Evolutionary conservation across 2,797 vertebrate genomes (phyloP), one percentile per base, ranked within the genome.

Genomic region (Pipistrellus pygmaeus): DNA sequence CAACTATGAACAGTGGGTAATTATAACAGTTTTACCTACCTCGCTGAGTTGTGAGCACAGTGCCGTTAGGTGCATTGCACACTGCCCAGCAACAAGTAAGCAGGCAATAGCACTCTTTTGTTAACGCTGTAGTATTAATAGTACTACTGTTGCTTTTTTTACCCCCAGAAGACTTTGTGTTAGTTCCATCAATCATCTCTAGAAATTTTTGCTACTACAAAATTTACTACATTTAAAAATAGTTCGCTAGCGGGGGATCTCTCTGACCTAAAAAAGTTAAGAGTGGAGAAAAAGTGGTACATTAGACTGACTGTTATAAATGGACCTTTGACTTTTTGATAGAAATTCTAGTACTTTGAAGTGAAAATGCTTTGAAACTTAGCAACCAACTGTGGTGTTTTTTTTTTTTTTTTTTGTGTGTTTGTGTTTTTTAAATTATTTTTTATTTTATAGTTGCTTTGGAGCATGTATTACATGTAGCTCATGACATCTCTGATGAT

Each of bases 301-400:
- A 7, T 25, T 32, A 10, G 44, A 17, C 41, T 35, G 51, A 6
- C 2, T 64, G 15, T 66, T 68, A 11, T 27, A 17, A 53, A 35
- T 8, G 51, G 62, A 35, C 35, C 48, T 76, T 73, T 93, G 77
- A 94, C 72, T 96, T 60, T 69, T 78, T 62, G 32, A 81, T 89
- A 78, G 81, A 94, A 68, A 95, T 66, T 71, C 55, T 15, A 46
- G 68, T 1, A 21, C 90, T 95, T 96, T 96, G 85, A 96, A 93
- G 81, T 71, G 30, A 84, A 88, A 93, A 69, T 18, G n/a, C 92
- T 94, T 92, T 85, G 93, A 97, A 91, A 73, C 32, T 46, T 41
- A 86, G 89, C 75, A 62, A 86, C 41, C 46, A 4, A 4, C 35
- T 41, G 38, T 41, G 5, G 6, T 41, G 6, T 41, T 41, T 41